Base-by-base conservation (phyloP, 2,797 vertebrate genomes). In the Typhlichthys eigenmanni region DNA sequence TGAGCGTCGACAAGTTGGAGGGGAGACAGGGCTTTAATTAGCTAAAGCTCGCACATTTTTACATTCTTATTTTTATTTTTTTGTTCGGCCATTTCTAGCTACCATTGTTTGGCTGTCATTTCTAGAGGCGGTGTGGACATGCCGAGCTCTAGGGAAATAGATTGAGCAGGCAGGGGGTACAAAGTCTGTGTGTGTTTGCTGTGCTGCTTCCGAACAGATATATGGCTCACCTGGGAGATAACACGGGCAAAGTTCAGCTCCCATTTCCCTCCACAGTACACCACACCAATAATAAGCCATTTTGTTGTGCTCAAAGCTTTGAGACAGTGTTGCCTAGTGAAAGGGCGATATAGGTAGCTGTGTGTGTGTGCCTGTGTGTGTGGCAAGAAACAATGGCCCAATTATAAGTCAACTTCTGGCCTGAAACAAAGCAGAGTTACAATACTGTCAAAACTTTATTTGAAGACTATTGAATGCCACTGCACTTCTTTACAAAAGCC, bases 81-180 rank as follows among this genome's bases (percentile, higher is more conserved):
- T 89, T 62, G 63, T 89, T 88, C 87, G 81, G 73, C 71, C 69
- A 68, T 59, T 73, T 65, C 69, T 72, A 61, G 78, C 80, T 83
- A 62, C 76, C 51, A 81, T 88, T 90, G 88, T 90, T 90, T 85
- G 64, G 76, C 86, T 87, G 86, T 84, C 80, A 79, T 75, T 68
- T 59, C 56, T 68, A 54, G 74, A 76, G 70, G 74, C 64, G 60
- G 65, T 34, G 51, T 19, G 47, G 72, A 45, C 58, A 78, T 73
- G 57, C 68, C 32, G 68, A 76, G 66, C 76, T 80, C 72, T 47
- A 55, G 78, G 45, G 78, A 68, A 62, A 17, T 60, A 60, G 67
- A 57, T 58, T n/a, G 75, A 67, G 55, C 17, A 65, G 62, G 79
- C 51, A 52, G 68, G 55, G 47, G 47, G 43, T 60, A 7, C 14